Conservation (phyloP, 2,113 vertebrate species). For the Syngnathus floridae region DNA sequence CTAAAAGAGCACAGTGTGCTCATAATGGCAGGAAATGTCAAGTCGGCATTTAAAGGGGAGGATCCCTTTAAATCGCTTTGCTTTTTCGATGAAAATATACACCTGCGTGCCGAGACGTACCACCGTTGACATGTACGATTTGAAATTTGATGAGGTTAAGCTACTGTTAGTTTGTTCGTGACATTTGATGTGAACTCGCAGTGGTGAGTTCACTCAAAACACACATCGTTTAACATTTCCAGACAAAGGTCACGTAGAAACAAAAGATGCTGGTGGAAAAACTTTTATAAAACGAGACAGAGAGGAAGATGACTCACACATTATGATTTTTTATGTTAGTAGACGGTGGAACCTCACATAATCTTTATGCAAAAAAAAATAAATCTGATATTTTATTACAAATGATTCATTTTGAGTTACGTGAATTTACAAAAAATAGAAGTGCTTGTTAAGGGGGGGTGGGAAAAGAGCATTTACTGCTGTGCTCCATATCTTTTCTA, state of each 20-base stretch:
- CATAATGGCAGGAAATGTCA: conserved; percentile 72
- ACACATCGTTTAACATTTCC: conserved; percentile 55
- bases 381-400: too few relatives aligned
- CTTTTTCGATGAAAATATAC: conserved; percentile 63
- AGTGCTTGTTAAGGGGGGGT: background rate
- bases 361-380: background rate
- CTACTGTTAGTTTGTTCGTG: conserved; percentile 34
- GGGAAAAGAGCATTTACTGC: conserved; percentile 5
- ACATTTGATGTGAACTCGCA: conserved; percentile 48
- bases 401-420: background rate
- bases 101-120: conserved; percentile 14
- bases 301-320: conserved; percentile 48
- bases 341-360: background rate
- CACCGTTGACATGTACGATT: conserved; percentile 45
- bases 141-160: conserved; percentile 48
- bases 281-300: conserved; percentile 24
- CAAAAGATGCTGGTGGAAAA: background rate
- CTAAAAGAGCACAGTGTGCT: conserved; percentile 63
- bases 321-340: conserved; percentile 14
- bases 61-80: conserved; percentile 56
- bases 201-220: conserved; percentile 38
- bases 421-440: conserved; percentile 14
- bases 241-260: conserved; percentile 53
- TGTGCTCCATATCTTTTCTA: conserved; percentile 15
- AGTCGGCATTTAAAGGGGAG: conserved; percentile 59